phyloP scores from a whole-genome alignment of 2,888 invertebrate genomes.

The Bibio marci region DNA sequence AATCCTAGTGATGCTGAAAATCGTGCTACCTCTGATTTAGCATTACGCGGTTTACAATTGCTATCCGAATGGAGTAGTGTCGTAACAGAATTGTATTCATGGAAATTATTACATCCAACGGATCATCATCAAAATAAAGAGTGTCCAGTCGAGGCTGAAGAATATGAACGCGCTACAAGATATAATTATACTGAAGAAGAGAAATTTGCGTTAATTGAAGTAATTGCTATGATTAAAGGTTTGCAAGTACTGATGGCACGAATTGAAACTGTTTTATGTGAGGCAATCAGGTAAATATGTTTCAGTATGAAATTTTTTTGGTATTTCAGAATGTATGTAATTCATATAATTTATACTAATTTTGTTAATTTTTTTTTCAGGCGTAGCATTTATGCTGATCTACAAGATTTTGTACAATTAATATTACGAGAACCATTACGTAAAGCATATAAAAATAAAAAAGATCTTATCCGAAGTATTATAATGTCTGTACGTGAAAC shows the following conservation, averaged over 20 bases:
- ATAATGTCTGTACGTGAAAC: conserved; percentile 94
- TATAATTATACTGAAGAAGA: conserved; percentile 97
- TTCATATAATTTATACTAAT: not conserved
- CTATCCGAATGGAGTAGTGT: conserved; percentile 94
- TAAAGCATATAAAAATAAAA: conserved; percentile 95
- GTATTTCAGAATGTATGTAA: not conserved
- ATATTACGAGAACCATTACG: conserved; percentile 77
- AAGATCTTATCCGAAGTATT: conserved; percentile 88
- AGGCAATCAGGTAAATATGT: conserved; percentile 45
- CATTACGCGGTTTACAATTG: conserved; percentile 79
- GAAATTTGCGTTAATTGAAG: conserved; percentile 94
- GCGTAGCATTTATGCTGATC: conserved; percentile 83
- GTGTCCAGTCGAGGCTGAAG: conserved; percentile 92
- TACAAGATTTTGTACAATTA: conserved; percentile 93
- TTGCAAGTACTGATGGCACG: conserved; percentile 90
- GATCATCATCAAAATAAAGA: conserved; percentile 90
- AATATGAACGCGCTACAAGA: conserved; percentile 91
- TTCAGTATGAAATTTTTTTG: not conserved
- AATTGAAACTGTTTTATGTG: conserved; percentile 93
- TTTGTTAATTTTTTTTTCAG: conserved; percentile 22
- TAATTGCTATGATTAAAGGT: conserved; percentile 98
- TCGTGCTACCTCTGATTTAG: conserved; percentile 76
- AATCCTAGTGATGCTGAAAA: conserved; percentile 85
- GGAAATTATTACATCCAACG: conserved; percentile 96
- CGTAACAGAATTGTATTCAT: conserved; percentile 90